Conservation (phyloP, 2,113 vertebrate species). For the Callorhinus ursinus region DNA sequence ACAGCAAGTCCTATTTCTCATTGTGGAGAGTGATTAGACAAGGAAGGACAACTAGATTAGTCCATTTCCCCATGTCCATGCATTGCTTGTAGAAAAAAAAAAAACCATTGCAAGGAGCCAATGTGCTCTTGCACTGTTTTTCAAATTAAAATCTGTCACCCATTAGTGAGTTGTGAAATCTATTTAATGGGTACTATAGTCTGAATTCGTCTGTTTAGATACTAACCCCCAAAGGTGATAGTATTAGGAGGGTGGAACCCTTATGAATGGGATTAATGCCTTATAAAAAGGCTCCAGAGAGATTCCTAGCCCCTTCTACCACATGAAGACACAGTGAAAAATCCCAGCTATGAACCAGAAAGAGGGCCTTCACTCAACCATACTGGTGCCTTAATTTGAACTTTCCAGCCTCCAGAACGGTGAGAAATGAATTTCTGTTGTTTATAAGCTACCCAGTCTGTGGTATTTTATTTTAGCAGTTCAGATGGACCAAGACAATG, state of each 20-base stretch:
- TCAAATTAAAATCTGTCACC: not conserved
- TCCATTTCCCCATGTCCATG: not conserved
- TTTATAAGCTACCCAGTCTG: not conserved
- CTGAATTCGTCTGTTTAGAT: not conserved
- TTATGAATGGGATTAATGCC: not conserved
- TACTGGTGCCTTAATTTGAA: not conserved
- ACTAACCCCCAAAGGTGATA: not conserved
- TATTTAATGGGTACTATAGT: not conserved
- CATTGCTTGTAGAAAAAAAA: not conserved
- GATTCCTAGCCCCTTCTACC: not conserved
- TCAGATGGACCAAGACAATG: not conserved
- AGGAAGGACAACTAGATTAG: not conserved
- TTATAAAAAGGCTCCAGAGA: not conserved
- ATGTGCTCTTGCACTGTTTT: not conserved
- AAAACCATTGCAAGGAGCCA: not conserved
- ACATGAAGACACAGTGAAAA: not conserved
- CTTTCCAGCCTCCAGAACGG: not conserved
- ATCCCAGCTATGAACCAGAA: not conserved
- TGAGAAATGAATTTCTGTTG: not conserved
- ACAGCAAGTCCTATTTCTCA: constrained; percentile 36
- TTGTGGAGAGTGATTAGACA: not conserved
- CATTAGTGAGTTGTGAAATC: not conserved
- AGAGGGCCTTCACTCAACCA: not conserved
- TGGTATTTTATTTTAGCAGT: not conserved
- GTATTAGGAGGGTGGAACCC: not conserved